Conservation (phyloP, 2,113 vertebrate genomes). For the Marmota monax region DNA sequence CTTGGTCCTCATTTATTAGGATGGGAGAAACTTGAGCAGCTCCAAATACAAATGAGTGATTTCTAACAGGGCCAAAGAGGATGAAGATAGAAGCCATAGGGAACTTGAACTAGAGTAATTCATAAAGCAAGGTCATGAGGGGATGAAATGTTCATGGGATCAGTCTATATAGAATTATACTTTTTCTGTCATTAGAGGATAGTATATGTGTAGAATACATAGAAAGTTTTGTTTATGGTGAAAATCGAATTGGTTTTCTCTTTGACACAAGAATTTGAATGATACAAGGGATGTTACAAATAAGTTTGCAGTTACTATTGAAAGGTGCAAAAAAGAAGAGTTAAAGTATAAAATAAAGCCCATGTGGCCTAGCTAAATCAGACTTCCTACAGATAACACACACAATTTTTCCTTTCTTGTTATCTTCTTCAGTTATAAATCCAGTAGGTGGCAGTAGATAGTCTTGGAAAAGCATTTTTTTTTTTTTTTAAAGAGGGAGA, state of each 20-base stretch:
- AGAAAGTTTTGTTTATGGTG: neutral
- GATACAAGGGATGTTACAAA: neutral
- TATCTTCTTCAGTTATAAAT: neutral
- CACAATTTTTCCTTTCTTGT: neutral
- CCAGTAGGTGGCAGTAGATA: conserved; percentile 85
- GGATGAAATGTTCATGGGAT: neutral
- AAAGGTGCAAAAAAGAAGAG: neutral
- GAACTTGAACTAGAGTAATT: neutral
- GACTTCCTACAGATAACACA: neutral
- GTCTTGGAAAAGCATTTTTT: conserved; percentile 28
- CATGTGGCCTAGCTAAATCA: rapidly evolving
- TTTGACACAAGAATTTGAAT: neutral
- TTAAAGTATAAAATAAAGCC: neutral
- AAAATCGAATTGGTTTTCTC: neutral
- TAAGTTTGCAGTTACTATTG: neutral
- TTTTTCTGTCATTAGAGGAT: neutral
- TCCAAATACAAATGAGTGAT: neutral
- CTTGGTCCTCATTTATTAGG: neutral
- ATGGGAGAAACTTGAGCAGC: neutral
- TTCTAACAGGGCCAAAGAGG: neutral
- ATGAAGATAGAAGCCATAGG: neutral
- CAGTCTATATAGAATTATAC: neutral
- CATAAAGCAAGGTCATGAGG: no score
- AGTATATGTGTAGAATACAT: neutral
- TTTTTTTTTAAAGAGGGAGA: no score